These are phyloP conservation scores for Nyctereutes procyonoides DNA, from an alignment of 2,113 vertebrate genomes.

Conservation along the genomic window DNA sequence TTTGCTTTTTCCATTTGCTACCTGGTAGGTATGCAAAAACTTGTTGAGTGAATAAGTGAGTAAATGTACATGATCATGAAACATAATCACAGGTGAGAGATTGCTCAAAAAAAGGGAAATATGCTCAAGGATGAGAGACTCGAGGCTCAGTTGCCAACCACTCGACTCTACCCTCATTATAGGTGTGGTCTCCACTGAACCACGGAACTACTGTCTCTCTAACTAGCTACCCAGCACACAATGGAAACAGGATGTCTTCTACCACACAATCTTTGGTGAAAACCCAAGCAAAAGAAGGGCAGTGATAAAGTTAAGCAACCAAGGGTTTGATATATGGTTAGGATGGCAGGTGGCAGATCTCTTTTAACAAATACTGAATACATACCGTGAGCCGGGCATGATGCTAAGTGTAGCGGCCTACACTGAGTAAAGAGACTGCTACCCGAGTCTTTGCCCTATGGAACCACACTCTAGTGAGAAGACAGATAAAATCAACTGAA, in stretches of 20 bases:
- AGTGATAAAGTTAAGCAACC: background rate
- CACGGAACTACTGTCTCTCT: background rate
- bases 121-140: background rate
- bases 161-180: background rate
- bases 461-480: background rate
- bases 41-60: background rate
- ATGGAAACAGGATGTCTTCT: background rate
- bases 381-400: background rate
- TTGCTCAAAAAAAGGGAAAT: background rate
- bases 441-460: background rate
- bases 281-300: background rate
- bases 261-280: background rate
- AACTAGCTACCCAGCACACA: background rate
- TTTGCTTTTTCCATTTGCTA: background rate
- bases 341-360: background rate
- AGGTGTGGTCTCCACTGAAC: background rate
- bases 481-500: background rate
- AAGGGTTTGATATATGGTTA: background rate
- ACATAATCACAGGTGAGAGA: background rate
- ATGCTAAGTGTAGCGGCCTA: background rate
- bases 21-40: background rate
- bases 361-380: background rate
- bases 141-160: background rate
- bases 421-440: background rate
- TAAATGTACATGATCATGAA: background rate